These are phyloP conservation scores for Mugil cephalus DNA, from an alignment of 2,113 vertebrate species.

Conservation along the genomic window DNA sequence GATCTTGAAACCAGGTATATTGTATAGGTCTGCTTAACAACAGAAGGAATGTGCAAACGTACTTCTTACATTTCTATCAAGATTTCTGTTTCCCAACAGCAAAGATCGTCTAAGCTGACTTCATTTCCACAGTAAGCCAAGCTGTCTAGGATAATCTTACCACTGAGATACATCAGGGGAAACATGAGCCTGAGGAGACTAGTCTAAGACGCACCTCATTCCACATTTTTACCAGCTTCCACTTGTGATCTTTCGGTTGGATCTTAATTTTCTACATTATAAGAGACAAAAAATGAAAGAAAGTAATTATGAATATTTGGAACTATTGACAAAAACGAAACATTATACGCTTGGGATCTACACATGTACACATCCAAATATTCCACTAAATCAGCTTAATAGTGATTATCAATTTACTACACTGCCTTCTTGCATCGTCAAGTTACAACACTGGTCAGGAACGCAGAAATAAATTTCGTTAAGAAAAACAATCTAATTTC, in stretches of 20 bases:
- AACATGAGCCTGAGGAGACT: conserved; percentile 38
- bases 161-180: conserved; percentile 45
- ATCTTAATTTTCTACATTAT: conserved; percentile 16
- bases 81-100: conserved; percentile 34
- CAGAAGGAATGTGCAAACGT: conserved; percentile 3
- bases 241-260: conserved; percentile 38
- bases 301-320: background rate
- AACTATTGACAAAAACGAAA: conserved; percentile 3
- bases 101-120: conserved; percentile 26
- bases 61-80: conserved; percentile 40
- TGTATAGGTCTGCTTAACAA: background rate
- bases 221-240: conserved; percentile 33
- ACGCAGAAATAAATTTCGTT: too few species aligned
- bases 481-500: too few species aligned
- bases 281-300: background rate
- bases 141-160: conserved; percentile 44
- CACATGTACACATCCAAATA: too few species aligned
- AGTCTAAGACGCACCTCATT: conserved; percentile 32
- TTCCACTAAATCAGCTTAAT: too few species aligned
- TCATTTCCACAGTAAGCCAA: conserved; percentile 36
- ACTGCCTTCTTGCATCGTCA: too few species aligned
- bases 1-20: background rate
- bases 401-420: too few species aligned
- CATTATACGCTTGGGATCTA: background rate
- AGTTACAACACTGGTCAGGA: too few species aligned